Base-by-base conservation (phyloP, 2,888 invertebrate species). In the Galerucella pusilla region DNA sequence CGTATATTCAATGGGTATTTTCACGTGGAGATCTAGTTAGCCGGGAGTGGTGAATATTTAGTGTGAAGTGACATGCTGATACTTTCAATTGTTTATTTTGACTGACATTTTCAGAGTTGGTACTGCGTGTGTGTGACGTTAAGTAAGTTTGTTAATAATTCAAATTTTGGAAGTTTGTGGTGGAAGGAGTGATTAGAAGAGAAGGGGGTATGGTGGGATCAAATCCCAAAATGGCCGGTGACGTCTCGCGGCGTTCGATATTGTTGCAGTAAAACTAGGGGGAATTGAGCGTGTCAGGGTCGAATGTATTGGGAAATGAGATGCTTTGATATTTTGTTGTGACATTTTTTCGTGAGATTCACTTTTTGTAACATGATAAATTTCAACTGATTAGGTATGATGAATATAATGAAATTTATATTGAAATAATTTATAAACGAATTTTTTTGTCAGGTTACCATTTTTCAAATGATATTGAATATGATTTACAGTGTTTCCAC, bases 171-270 rank as follows among this genome's bases (percentile, higher is more conserved):
- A 14, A 52, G 54, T 28, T 11, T 11, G 20, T 46, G 42, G 49
- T n/a, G 9, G 16, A 60, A 45, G 59, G 60, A 61, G 11, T 20
- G 61, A 61, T 16, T 52, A 16, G 60, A 28, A 45, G 65, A n/a
- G 59, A 20, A 68, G 61, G n/a, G n/a, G 61, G 52, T 69, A 57
- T 64, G 69, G 68, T 25, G 66, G 73, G 63, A 69, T 65, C 71
- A 57, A 54, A 46, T 71, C n/a, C 46, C 73, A 73, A 73, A 69
- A 73, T 73, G 73, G 73, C 73, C 73, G 73, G 73, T 64, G 73
- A 68, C 60, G 68, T 60, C 16, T 64, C 25, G 6, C 54, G 16
- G 42, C 68, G 68, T 46, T 73, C 73, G 73, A 73, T 73, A 73
- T 72, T 72, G 64, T 68, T 73, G 73, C 73, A 69, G 73, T 69